Evolutionary conservation across 2,113 vertebrate species (phyloP), one percentile per base, ranked within the genome.

Genomic region (Columba livia): DNA sequence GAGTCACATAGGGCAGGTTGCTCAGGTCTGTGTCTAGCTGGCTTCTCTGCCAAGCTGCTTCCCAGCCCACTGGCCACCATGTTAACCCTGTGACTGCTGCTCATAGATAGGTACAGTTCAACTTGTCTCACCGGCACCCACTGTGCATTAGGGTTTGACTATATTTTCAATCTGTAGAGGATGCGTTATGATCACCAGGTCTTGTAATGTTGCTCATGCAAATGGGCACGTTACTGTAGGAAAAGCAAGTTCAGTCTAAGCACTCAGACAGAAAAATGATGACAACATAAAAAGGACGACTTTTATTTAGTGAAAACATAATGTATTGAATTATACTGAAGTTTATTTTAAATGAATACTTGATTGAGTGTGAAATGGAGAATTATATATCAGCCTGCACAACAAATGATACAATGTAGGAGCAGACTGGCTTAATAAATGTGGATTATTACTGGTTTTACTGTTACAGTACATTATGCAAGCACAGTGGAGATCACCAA

Each of bases 341-440:
- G 31, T 61, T 77, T 79, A 83, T 90, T 91, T 90, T 78, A 92
- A 94, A 90, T 83, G 5, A 85, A 50, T 61, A 54, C 34, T 86
- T 88, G 36, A 88, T 74, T 83, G 85, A 75, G 54, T 73, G 65
- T 86, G 51, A 94, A 92, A 95, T 62, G 31, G 28, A 73, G 47
- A 73, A 7, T 3, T 47, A 79, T 71, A 90, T 83, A 81, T 85
- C 54, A 80, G 51, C 38, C 74, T 92, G 62, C 69, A 66, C 73
- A 90, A 80, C 23, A 88, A 77, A 66, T 69, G 38, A 82, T 18
- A 81, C 26, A 54, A 36, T 4, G 13, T 40, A 83, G 47, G 36
- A 85, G 54, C 58, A 90, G 36, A 58, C 3, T 48, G 70, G 18
- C 24, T 91, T 61, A 65, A 82, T 82, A 85, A 75, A 69, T 31